These are phyloP conservation scores for Synanthedon vespiformis DNA, from an alignment of 2,888 invertebrate species.

Conservation along the genomic window DNA sequence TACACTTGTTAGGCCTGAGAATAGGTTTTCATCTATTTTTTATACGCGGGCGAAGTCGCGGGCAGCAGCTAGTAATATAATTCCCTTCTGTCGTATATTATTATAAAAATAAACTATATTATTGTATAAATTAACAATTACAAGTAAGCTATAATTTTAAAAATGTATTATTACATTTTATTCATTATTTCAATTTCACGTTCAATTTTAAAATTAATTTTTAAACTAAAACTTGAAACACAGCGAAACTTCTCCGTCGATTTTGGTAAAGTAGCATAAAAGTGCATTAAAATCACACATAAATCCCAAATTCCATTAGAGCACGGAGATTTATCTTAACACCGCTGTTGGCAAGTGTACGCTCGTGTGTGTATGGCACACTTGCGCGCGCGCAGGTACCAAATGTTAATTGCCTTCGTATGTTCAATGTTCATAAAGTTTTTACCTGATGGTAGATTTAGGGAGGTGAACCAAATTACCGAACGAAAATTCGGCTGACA, in stretches of 20 bases:
- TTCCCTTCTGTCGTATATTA: too few species aligned
- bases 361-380: slow-evolving; percentile 15
- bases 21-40: too few species aligned
- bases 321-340: slow-evolving; percentile 44
- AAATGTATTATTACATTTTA: neutral
- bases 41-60: too few species aligned
- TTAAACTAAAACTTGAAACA: neutral
- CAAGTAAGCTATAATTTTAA: neutral
- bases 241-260: neutral
- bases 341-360: slow-evolving; percentile 52
- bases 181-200: neutral
- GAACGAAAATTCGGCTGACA: neutral
- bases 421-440: slow-evolving; percentile 56
- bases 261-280: slow-evolving; percentile 6
- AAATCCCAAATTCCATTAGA: slow-evolving; percentile 62
- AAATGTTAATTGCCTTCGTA: slow-evolving; percentile 66
- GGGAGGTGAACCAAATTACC: neutral
- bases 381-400: slow-evolving; percentile 51
- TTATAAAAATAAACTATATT: too few species aligned
- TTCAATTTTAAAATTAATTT: neutral
- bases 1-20: too few species aligned
- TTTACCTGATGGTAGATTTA: slow-evolving; percentile 41
- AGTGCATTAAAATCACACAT: slow-evolving; percentile 38
- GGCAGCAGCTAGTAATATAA: too few species aligned
- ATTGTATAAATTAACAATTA: neutral